Conservation (phyloP, 2,797 vertebrate genomes). For the Valencia hispanica region DNA sequence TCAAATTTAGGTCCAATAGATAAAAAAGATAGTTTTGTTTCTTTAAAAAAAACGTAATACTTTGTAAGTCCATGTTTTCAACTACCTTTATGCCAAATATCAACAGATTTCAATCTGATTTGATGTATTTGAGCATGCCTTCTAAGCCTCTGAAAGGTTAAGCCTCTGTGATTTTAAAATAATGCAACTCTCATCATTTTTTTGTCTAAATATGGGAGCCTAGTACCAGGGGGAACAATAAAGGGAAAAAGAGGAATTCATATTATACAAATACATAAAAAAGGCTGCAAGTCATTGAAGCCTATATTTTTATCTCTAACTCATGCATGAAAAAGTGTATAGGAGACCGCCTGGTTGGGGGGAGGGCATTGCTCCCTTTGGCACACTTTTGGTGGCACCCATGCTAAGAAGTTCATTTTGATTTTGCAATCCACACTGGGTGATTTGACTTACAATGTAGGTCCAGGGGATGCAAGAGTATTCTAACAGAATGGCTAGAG, state of each 20-base stretch:
- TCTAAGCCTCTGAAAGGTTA: constrained; percentile 21
- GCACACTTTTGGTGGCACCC: neutral
- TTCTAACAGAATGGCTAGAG: neutral
- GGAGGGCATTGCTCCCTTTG: too few species aligned
- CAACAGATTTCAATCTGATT: neutral
- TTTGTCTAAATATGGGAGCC: too few species aligned
- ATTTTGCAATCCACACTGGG: constrained; percentile 44
- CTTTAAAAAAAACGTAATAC: too few species aligned
- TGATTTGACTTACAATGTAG: constrained; percentile 32
- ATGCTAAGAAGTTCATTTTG: constrained; percentile 51
- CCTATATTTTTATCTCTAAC: neutral
- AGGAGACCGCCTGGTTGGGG: neutral
- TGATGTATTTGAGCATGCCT: neutral
- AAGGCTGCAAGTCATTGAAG: neutral
- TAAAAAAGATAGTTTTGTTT: neutral
- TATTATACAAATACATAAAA: neutral
- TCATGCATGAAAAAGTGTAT: neutral
- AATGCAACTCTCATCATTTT: neutral
- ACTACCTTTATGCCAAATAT: neutral
- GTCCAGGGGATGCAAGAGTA: neutral
- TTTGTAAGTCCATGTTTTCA: neutral
- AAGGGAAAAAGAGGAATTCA: neutral
- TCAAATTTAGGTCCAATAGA: neutral
- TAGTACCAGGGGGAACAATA: neutral
- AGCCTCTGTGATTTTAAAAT: constrained; percentile 1